A percentile compares a stretch with the other conserved stretches of the same genome.
phyloP scores from a whole-genome alignment of 2,113 vertebrate genomes.

The Ascaphus truei region DNA sequence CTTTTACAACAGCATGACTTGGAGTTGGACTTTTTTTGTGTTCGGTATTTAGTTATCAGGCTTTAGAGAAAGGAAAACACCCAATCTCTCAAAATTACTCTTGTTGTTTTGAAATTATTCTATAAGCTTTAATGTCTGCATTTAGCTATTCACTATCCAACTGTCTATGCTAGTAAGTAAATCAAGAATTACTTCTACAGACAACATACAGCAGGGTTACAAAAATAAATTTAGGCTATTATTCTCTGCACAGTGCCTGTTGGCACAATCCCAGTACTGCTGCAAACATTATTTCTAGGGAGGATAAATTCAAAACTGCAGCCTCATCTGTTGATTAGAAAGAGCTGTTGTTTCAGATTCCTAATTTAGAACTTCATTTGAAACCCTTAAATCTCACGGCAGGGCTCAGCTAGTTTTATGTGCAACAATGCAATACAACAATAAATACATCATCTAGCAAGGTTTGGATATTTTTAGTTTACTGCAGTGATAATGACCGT shows the following conservation, averaged over 20 bases:
- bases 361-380: conserved; percentile 14
- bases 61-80: too few species aligned
- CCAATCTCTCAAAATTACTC: too few species aligned
- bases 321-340: conserved; percentile 23
- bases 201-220: conserved; percentile 7
- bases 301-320: conserved; percentile 7
- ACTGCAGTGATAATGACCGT: too few species aligned
- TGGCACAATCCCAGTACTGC: background rate
- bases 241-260: background rate
- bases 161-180: background rate
- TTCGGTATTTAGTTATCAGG: too few species aligned
- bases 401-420: background rate
- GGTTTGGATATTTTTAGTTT: too few species aligned
- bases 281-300: conserved; percentile 22
- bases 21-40: too few species aligned
- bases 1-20: too few species aligned
- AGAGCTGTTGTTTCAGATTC: conserved; percentile 19
- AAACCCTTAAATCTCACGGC: conserved; percentile 3
- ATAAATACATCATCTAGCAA: too few species aligned
- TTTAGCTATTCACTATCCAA: too few species aligned
- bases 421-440: too few species aligned
- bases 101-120: too few species aligned
- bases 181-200: conserved; percentile 8
- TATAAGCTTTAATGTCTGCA: too few species aligned
- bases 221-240: conserved; percentile 9